Evolutionary conservation across 1,140 invertebrate species (phyloP), one percentile per base, ranked within the genome.

Genomic region (Formica selysi): DNA sequence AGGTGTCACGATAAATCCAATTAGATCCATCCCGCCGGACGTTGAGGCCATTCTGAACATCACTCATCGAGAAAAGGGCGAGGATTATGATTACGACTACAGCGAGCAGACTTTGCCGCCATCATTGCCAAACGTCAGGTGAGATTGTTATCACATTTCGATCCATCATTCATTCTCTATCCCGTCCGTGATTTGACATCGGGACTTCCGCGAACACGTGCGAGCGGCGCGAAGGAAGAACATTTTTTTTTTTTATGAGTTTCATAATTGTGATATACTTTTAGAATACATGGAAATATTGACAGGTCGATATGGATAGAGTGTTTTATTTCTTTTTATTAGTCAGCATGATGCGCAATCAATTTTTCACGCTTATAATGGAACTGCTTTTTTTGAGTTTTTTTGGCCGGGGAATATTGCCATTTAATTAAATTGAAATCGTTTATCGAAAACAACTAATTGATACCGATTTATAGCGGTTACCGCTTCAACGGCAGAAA

Each of bases 101-200:
- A 96, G 94, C 74, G 94, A 97, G 85, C 96, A 96, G 1, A 96
- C 96, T 6, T 92, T 97, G 74, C 97, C 97, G 11, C 97, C 97
- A 13, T 97, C 97, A 0, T 93, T 98, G 73, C 97, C 97, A 13
- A 97, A 97, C 94, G 95, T 97, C 91, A 96, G 95, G 96, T 96
- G 93, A 48, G 44, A 95, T 38, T 88, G 41, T 61, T 57, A 76
- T 51, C 61, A 57, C 59, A 59, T 74, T 19, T 71, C 79, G 68
- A 83, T 83, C 29, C 29, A 32, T 83, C 79, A 81, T 57, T n/a
- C 62, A 5, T n/a, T 44, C 51, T n/a, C 19, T 32, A 73, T 59
- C 62, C 19, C 32, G 10, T 2, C 10, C n/a, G 51, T 29, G 29
- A 83, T 61, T 74, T 48, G 68, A 74, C 79, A 59, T 16, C n/a